Base-by-base conservation (phyloP, 1,140 invertebrate species). In the Ceratina calcarata region DNA sequence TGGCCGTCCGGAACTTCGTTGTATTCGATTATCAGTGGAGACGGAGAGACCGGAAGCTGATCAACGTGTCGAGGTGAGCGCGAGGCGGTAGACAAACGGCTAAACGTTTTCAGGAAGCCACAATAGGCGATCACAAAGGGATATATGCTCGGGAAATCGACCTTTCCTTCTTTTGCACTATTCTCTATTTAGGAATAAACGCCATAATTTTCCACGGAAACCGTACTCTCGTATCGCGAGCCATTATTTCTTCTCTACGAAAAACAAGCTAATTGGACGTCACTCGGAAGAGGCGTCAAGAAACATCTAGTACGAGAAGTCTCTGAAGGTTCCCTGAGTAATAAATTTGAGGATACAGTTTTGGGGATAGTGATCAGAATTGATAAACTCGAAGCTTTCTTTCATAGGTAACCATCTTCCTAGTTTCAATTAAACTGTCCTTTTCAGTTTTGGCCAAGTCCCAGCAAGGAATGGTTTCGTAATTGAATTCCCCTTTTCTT, bases 41-140 rank as follows among this genome's bases (percentile, higher is more conserved):
- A 4, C 24, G 18, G 55, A 57, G 1, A 69, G 51, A 68, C 68
- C 45, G 78, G 58, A 81, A 84, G 73, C 37, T 74, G 82, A 85
- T 84, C 71, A 78, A 78, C 83, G 83, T 70, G 78, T 84, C 78
- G 73, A 10, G 37, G 27, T 13, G 32, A 22, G 16, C 22, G 18
- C 32, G 37, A 20, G 62, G 24, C 70, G 55, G 55, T 58, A 61
- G 64, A 81, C 49, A 60, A 20, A 37, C 24, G 32, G 37, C 66
- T 45, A 64, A 20, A 71, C 66, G 74, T 85, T 85, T 78, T 84
- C 64, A 51, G 55, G 13, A 37, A 18, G 45, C 66, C 69, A 85
- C 84, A 85, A 82, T 85, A 71, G 84, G 51, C 69, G 65, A 55
- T 22, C 73, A 71, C 82, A 77, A 85, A 85, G 82, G 83, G 84